A percentile compares a stretch with the other conserved stretches of the same genome.
phyloP scores from a whole-genome alignment of 2,888 invertebrate species.

The Antheraea yamamai region DNA sequence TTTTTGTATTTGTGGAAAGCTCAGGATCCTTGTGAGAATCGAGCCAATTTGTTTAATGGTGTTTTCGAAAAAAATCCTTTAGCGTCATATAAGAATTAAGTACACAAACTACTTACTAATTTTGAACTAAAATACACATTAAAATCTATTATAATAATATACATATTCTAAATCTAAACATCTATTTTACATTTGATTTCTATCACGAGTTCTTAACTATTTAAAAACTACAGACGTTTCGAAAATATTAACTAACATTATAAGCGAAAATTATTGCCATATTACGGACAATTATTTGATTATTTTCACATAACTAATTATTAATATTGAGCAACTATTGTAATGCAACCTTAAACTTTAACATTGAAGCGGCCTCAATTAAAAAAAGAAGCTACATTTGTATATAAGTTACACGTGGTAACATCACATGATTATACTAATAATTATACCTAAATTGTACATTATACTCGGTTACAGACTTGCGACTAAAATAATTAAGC shows the following conservation, averaged over 20 bases:
- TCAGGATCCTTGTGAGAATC: too few species aligned
- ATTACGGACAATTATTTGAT: constrained; percentile 35
- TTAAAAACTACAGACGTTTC: not conserved
- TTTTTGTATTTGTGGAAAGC: too few species aligned
- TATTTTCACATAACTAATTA: not conserved
- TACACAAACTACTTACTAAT: too few species aligned
- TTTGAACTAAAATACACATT: too few species aligned
- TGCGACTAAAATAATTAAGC: constrained; percentile 16
- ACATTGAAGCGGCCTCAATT: constrained; percentile 9
- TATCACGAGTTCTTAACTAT: not conserved
- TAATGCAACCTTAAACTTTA: constrained; percentile 25
- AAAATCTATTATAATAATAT: too few species aligned
- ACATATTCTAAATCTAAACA: not conserved
- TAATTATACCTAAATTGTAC: constrained; percentile 17
- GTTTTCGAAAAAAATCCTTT: too few species aligned
- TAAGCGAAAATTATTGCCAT: constrained; percentile 41
- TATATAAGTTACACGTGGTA: constrained; percentile 13
- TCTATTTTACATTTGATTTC: not conserved
- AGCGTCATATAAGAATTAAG: too few species aligned
- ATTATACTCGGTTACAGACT: constrained; percentile 18
- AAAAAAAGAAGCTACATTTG: constrained; percentile 6
- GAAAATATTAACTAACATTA: not conserved
- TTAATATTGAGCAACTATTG: constrained; percentile 44
- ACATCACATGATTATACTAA: not conserved
- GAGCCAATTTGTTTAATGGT: too few species aligned